Base-by-base conservation (phyloP, 2,888 invertebrate species). In the Dryocosmus kuriphilus region DNA sequence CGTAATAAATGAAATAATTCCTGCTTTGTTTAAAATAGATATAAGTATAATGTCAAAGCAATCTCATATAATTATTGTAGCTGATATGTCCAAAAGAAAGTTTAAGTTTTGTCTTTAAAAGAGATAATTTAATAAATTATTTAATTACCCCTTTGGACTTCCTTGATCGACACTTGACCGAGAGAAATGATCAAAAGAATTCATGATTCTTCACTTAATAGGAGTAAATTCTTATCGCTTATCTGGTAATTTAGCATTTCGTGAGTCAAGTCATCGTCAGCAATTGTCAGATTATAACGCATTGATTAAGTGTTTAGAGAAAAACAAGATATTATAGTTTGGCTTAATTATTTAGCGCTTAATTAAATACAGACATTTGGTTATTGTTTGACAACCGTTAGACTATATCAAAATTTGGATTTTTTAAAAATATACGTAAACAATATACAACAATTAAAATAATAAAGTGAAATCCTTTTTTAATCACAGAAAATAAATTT, bases 131-230 rank as follows among this genome's bases (percentile, higher is more conserved):
- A 19, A 46, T 6, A 46, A 46, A 46, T 46, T 1, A 46, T 46
- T 19, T 35, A 19, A 7, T 46, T 46, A 46, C 41, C 67, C 46
- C 30, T 30, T 67, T 30, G 67, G 11, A 46, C 41, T 67, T 27
- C 19, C 2, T 67, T 27, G 8, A 41, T 46, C 46, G 19, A 27
- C 16, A 51, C 41, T 27, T n/a, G n/a, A 46, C 27, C 27, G 19
- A 67, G 11, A 67, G 46, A 67, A 67, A 27, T 67, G 67, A 51
- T 51, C 30, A 30, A 57, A 57, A 57, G 57, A 57, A 57, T 57
- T 57, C 11, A 24, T 57, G 4, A 67, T 67, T 46, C 46, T 27
- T 24, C 67, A 46, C 46, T 46, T 67, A 46, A 67, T 46, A 46
- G 16, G 67, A 24, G 27, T 41, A 67, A 65, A 67, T 46, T 46